Evolutionary conservation across 2,113 vertebrate genomes (phyloP), one percentile per base, ranked within the genome.

Genomic region (Oenanthe melanoleuca): DNA sequence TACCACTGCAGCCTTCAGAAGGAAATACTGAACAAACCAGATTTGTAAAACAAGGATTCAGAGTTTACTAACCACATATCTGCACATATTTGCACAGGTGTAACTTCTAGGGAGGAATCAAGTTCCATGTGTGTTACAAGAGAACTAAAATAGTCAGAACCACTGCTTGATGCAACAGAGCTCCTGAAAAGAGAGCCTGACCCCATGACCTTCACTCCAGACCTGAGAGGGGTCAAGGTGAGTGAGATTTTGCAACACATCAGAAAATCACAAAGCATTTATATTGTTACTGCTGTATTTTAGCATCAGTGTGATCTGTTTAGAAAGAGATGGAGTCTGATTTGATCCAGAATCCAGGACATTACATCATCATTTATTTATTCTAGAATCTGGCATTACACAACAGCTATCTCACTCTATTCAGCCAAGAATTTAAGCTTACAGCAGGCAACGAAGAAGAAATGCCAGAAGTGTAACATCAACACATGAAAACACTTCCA

Each of bases 81-180:
- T 4, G 5, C 42, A n/a, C 0, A 0, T 33, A 38, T 45, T 45
- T 0, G 0, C 47, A 82, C 34, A 28, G 5, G 4, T 25, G 3
- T 34, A 77, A 70, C 34, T 75, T 60, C 20, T 9, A 59, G 18
- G 26, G 37, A 60, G 33, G 13, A 89, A 61, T 37, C 28, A 70
- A 59, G 24, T 69, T 57, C 63, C 52, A 50, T 8, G 31, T 45
- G 15, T 16, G 16, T 65, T 47, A 31, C 10, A 38, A 45, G 15
- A 80, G 50, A 77, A 86, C 69, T 37, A 24, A 50, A 82, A 59
- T 1, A 80, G 31, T 72, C 4, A 2, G 24, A 28, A 86, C 5
- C 26, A 42, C 26, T 31, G 24, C 0, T 2, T 2, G 7, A 59
- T 31, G 16, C 1, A 2, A 56, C 9, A 44, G 52, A 73, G 52